These are phyloP conservation scores for Loris lydekkerianus DNA, from an alignment of 2,797 vertebrate genomes.

Conservation along the genomic window DNA sequence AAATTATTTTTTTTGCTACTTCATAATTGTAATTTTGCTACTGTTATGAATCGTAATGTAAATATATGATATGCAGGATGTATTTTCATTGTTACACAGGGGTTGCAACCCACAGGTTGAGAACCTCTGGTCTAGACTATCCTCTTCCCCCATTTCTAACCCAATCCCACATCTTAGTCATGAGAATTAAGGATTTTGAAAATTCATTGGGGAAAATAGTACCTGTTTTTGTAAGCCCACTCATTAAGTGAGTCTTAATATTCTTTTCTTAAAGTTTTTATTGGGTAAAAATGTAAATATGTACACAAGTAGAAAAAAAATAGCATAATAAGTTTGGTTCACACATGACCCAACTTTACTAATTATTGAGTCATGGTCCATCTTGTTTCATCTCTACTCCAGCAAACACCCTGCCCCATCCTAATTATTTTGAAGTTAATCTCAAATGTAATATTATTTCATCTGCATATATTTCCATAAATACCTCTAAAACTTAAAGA, in stretches of 20 bases:
- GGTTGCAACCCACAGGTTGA: no score
- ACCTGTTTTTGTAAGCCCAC: background rate
- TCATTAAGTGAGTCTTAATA: background rate
- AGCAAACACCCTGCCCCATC: fast-evolving
- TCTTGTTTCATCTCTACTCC: background rate
- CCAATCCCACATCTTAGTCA: background rate
- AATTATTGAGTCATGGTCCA: background rate
- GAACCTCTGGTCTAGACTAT: background rate
- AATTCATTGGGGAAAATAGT: background rate
- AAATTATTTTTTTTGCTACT: no score
- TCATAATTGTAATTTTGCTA: no score
- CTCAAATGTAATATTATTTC: background rate
- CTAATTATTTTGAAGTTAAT: background rate
- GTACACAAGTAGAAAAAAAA: background rate
- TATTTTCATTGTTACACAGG: no score
- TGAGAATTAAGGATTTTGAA: background rate
- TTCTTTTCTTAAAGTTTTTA: background rate
- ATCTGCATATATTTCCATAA: background rate
- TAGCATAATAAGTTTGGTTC: background rate
- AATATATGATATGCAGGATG: no score
- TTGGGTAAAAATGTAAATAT: background rate
- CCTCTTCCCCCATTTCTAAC: background rate
- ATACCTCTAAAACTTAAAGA: background rate
- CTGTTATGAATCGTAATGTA: no score
- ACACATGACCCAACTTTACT: background rate